Evolutionary conservation across 2,888 invertebrate genomes (phyloP).

Genomic region (Hemithea aestivaria): DNA sequence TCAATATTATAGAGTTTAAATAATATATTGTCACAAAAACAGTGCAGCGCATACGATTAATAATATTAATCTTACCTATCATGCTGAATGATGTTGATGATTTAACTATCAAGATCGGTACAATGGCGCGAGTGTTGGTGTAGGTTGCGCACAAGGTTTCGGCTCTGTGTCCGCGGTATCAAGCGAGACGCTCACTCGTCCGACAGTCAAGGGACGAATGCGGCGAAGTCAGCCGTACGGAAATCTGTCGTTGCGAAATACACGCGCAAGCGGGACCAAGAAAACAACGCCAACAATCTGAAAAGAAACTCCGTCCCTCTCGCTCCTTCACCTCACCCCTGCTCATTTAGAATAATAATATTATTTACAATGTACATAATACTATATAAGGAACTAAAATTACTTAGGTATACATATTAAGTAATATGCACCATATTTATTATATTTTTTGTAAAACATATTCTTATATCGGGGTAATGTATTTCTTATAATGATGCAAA

Average conservation of each 20-base stretch:
- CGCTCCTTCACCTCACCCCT: conserved; percentile 7
- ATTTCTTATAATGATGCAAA: too few relatives aligned
- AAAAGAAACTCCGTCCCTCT: conserved; percentile 4
- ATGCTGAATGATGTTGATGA: conserved; percentile 50
- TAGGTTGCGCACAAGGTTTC: conserved; percentile 66
- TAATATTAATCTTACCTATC: conserved; percentile 65
- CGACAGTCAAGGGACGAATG: conserved; percentile 68
- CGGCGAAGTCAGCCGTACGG: conserved; percentile 34
- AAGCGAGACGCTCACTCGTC: conserved; percentile 51
- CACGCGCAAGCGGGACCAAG: conserved; percentile 28
- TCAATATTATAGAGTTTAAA: too few relatives aligned
- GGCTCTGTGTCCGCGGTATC: conserved; percentile 31
- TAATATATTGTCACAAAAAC: too few relatives aligned
- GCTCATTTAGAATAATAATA: background rate
- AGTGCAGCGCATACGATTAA: conserved; percentile 5
- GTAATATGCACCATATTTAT: too few relatives aligned
- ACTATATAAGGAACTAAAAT: too few relatives aligned
- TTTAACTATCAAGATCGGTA: conserved; percentile 44
- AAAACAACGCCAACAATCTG: conserved; percentile 10
- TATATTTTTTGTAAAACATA: too few relatives aligned
- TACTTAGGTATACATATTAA: too few relatives aligned
- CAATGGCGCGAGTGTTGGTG: conserved; percentile 73
- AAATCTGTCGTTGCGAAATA: conserved; percentile 27
- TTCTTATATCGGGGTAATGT: too few relatives aligned
- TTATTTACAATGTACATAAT: too few relatives aligned